A percentile compares a stretch with the other conserved stretches of the same genome.
These are phyloP conservation scores for Catocala sponsa DNA, from an alignment of 2,888 invertebrate genomes.

Conservation along the genomic window DNA sequence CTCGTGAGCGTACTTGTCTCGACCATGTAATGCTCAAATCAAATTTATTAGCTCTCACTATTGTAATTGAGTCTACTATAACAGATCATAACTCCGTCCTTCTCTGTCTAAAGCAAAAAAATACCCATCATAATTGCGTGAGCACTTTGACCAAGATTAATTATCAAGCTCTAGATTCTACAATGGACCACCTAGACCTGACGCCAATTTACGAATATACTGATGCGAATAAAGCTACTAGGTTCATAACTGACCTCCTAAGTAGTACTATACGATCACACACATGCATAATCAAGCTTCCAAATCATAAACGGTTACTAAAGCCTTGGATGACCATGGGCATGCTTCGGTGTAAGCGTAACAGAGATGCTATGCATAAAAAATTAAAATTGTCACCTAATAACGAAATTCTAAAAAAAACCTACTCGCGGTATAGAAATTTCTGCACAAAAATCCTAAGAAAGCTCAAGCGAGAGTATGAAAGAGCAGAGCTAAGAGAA, in stretches of 20 bases:
- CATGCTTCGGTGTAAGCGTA: constrained; percentile 36
- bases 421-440: constrained; percentile 15
- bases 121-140: too few relatives aligned
- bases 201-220: background rate
- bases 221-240: background rate
- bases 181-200: background rate
- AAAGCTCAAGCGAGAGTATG: background rate
- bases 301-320: background rate
- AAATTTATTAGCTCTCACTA: background rate
- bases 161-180: too few relatives aligned
- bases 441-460: constrained; percentile 18
- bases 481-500: background rate
- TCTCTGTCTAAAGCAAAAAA: too few relatives aligned
- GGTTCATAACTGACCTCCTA: background rate
- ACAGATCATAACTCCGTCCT: background rate
- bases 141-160: too few relatives aligned
- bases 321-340: background rate
- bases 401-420: background rate
- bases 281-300: background rate
- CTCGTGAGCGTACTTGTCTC: background rate
- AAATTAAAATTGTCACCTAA: constrained; percentile 17
- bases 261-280: background rate
- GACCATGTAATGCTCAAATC: background rate
- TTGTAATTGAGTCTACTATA: background rate
- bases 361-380: constrained; percentile 1